Conservation (phyloP, 2,888 invertebrate species). For the Caenorhabditis sp. region DNA sequence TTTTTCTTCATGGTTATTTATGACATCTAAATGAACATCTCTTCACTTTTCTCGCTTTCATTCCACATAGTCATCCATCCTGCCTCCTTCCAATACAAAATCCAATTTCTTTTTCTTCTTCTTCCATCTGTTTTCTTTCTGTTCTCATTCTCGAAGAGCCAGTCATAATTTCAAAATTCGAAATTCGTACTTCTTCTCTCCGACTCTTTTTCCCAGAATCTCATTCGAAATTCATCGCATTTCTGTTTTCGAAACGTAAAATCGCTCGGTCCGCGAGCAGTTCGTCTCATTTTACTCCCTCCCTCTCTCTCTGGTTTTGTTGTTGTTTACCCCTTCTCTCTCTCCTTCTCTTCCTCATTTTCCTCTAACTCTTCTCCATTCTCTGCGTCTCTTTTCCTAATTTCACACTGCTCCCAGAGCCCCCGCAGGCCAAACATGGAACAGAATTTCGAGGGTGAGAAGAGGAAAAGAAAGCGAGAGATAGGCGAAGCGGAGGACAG, state of each 20-base stretch:
- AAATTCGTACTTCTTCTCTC: conserved; percentile 23
- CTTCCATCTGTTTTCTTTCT: conserved; percentile 1
- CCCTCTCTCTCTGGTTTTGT: conserved; percentile 42
- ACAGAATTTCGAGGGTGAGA: conserved; percentile 28
- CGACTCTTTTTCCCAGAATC: conserved; percentile 5
- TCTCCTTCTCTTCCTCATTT: background rate
- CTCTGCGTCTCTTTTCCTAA: conserved; percentile 26
- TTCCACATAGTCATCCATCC: background rate
- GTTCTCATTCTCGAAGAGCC: too few relatives aligned
- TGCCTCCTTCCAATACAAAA: background rate
- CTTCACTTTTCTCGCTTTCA: background rate
- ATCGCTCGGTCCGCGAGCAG: conserved; percentile 14
- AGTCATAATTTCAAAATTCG: conserved; percentile 8
- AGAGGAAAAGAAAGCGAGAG: conserved; percentile 26
- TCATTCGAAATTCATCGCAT: conserved; percentile 56
- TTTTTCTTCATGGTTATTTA: too few relatives aligned
- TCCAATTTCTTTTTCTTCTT: too few relatives aligned
- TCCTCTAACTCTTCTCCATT: background rate
- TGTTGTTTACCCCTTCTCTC: conserved; percentile 42
- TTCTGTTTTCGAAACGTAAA: conserved; percentile 49
- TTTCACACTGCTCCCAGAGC: conserved; percentile 35
- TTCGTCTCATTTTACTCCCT: conserved; percentile 47
- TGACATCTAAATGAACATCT: too few relatives aligned
- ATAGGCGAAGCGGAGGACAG: conserved; percentile 21
- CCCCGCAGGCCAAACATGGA: conserved; percentile 49